Base-by-base conservation (phyloP, 2,797 vertebrate species). In the Megaceryle alcyon region DNA sequence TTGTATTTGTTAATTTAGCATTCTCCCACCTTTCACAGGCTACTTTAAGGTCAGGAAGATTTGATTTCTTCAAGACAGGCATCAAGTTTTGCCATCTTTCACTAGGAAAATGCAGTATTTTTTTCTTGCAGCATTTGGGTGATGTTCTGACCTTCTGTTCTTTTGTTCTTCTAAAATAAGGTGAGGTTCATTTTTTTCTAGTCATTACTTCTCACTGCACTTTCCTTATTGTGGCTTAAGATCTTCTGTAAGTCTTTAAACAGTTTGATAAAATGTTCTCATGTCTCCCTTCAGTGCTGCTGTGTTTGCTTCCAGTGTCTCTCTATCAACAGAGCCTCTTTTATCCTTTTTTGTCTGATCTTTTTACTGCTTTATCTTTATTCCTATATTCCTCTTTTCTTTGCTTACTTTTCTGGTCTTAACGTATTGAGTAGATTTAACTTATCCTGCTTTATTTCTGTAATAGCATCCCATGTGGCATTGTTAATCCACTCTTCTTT, bases 401-500 rank as follows among this genome's bases (percentile, higher is more conserved):
- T 86, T 90, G 63, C 81, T 97, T 96, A 37, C 35, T 76, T 79
- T 94, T 86, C 46, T 79, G 26, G 15, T 20, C 66, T 35, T 84
- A 88, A 88, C 66, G 17, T 79, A 82, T 60, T 84, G 43, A 84
- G 31, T 44, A 66, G 59, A 44, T 86, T 86, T 90, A 92, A 88
- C 12, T 77, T 94, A 65, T 35, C 63, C 48, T 90, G 41, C 6
- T 11, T 68, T 88, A 21, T 84, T 78, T 73, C 65, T 72, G 14
- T 92, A 81, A 92, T 70, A 94, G 21, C 65, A 82, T 86, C 85
- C 41, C 76, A 72, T 79, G 46, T 82, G 63, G 17, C 28, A 43
- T 72, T 84, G 33, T n/a, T 88, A 75, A 91, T 94, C 66, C 43
- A 60, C n/a, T 90, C 20, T 73, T 94, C 75, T 87, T 95, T 89